Evolutionary conservation across 2,113 vertebrate species (phyloP).

Genomic region (Oreotragus oreotragus): DNA sequence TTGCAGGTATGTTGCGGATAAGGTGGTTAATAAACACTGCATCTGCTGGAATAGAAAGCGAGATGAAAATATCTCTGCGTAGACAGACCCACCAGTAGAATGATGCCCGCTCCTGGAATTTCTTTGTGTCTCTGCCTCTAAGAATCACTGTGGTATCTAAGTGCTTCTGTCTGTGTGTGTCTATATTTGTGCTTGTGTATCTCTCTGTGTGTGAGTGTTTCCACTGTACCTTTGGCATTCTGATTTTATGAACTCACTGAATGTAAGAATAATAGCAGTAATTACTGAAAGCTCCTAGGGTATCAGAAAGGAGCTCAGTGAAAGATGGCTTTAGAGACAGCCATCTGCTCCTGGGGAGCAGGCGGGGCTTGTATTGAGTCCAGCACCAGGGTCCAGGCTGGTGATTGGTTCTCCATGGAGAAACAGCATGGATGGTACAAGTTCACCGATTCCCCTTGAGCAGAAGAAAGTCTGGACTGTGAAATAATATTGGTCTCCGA

Average conservation of each 20-base stretch:
- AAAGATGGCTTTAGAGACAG: neutral
- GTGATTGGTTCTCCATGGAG: neutral
- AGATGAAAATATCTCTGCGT: neutral
- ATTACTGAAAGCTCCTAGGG: slow-evolving; percentile 45
- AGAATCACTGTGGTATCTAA: neutral
- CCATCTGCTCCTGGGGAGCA: slow-evolving; percentile 34
- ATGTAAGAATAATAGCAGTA: slow-evolving; percentile 35
- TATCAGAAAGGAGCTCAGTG: neutral
- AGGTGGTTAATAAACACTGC: neutral
- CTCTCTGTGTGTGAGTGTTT: neutral
- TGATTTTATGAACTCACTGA: slow-evolving; percentile 37
- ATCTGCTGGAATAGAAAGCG: neutral
- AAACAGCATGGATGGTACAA: neutral
- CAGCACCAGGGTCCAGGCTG: neutral
- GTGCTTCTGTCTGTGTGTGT: neutral
- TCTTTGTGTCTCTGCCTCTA: neutral
- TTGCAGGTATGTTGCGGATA: neutral
- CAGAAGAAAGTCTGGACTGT: neutral
- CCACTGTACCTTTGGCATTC: neutral
- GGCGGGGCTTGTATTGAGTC: neutral
- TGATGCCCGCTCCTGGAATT: neutral
- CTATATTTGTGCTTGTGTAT: neutral
- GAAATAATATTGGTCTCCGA: neutral
- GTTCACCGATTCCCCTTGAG: neutral
- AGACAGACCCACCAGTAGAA: neutral